These are phyloP conservation scores for Hydropsyche betteni DNA, from an alignment of 2,888 invertebrate genomes.

Conservation along the genomic window DNA sequence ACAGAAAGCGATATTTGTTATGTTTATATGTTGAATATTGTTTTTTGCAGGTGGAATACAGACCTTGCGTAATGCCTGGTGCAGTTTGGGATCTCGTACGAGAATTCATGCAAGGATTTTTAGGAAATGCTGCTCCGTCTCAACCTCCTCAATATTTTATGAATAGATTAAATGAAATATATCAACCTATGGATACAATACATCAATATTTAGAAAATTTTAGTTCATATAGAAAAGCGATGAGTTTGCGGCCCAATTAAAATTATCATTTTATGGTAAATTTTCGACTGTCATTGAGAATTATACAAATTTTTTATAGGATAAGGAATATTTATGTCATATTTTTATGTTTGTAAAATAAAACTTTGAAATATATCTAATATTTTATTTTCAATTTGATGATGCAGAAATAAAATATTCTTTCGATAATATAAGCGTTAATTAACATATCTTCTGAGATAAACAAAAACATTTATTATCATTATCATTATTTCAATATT, in stretches of 20 bases:
- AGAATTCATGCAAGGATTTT: conserved; percentile 90
- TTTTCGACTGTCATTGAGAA: too few relatives aligned
- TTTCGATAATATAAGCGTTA: too few relatives aligned
- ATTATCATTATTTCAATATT: too few relatives aligned
- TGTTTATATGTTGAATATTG: neutral
- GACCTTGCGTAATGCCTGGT: conserved; percentile 86
- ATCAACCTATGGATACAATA: conserved; percentile 90
- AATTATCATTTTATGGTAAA: conserved; percentile 1
- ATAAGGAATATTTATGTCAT: neutral
- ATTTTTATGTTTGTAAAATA: conserved; percentile 1
- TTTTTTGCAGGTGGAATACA: conserved; percentile 79
- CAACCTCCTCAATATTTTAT: conserved; percentile 79
- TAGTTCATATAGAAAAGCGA: conserved; percentile 83
- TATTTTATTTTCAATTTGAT: too few relatives aligned
- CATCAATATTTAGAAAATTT: conserved; percentile 96
- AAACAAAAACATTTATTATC: too few relatives aligned
- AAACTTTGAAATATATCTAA: too few relatives aligned
- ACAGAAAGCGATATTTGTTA: neutral
- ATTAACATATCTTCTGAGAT: too few relatives aligned
- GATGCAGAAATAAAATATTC: too few relatives aligned
- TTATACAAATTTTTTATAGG: neutral
- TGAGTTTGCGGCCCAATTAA: conserved; percentile 58
- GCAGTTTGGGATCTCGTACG: conserved; percentile 92
- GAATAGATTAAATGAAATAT: conserved; percentile 82
- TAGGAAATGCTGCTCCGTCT: conserved; percentile 79